These are phyloP conservation scores for Elaphurus davidianus DNA, from an alignment of 2,113 vertebrate species.

Conservation along the genomic window DNA sequence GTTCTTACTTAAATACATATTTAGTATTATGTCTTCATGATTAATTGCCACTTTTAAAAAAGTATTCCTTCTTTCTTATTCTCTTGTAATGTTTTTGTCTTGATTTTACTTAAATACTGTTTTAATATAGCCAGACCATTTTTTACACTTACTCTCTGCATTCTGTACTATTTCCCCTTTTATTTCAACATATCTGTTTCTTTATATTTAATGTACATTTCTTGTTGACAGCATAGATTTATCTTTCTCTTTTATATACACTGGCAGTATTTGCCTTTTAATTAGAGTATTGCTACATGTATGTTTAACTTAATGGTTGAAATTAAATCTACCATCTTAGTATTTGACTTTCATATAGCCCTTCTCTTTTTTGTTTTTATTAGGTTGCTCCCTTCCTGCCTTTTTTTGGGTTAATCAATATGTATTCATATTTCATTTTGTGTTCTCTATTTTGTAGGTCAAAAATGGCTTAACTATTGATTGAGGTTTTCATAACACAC, in stretches of 20 bases:
- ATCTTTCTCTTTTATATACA: not conserved
- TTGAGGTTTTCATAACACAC: not conserved
- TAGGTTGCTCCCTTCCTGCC: not conserved
- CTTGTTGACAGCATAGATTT: not conserved
- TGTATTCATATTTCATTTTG: constrained; percentile 1
- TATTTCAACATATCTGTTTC: not conserved
- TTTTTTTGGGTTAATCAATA: not conserved
- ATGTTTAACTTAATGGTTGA: not conserved
- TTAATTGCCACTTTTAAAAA: not conserved
- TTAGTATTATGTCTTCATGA: not conserved
- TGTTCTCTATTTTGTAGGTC: not conserved
- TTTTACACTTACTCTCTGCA: not conserved
- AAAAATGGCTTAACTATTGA: not conserved
- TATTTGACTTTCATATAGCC: not conserved
- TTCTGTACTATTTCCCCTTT: not conserved
- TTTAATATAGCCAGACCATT: not conserved
- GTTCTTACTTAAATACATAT: not conserved
- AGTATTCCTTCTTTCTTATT: not conserved
- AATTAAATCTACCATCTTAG: not conserved
- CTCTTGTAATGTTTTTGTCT: not conserved
- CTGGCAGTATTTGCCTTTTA: not conserved
- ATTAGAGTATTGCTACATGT: not conserved
- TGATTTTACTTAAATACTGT: not conserved
- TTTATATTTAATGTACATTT: not conserved
- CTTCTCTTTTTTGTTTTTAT: not conserved